These are phyloP conservation scores for Cochlearius cochlearius DNA, from an alignment of 2,113 vertebrate species.

Conservation along the genomic window DNA sequence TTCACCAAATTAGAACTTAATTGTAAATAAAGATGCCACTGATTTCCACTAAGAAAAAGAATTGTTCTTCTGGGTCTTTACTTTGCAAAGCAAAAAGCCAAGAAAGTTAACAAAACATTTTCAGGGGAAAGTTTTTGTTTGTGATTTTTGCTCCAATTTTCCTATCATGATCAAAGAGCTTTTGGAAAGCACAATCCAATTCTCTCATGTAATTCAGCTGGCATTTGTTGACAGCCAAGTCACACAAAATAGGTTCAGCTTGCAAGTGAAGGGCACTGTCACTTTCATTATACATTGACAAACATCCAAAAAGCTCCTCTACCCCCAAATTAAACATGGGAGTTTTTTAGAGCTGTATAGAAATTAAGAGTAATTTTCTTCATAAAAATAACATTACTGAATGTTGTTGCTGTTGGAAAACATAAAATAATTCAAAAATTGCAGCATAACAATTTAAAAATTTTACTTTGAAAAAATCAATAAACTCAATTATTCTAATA, in stretches of 20 bases:
- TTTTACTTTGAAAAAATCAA: not conserved
- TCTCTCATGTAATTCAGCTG: not conserved
- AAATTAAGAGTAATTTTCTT: not conserved
- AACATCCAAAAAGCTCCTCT: not conserved
- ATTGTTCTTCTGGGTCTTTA: not conserved
- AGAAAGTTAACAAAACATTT: not conserved
- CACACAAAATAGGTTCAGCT: not conserved
- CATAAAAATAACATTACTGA: not conserved
- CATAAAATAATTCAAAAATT: not conserved
- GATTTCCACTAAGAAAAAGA: not conserved
- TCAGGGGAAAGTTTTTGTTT: not conserved
- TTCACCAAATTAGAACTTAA: not conserved
- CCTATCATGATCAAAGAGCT: not conserved
- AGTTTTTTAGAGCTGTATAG: not conserved
- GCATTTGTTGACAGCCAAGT: not conserved
- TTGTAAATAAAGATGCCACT: not conserved
- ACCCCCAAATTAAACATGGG: not conserved
- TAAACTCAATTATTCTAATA: not conserved
- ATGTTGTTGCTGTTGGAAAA: not conserved
- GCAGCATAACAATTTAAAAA: not conserved
- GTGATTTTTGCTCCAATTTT: not conserved
- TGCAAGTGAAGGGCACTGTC: not conserved
- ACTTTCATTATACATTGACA: not conserved
- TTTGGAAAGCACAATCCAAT: not conserved
- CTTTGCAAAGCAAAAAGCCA: not conserved